Evolutionary conservation across 2,113 vertebrate genomes (phyloP).

Genomic region (Sebastes schlegelii): DNA sequence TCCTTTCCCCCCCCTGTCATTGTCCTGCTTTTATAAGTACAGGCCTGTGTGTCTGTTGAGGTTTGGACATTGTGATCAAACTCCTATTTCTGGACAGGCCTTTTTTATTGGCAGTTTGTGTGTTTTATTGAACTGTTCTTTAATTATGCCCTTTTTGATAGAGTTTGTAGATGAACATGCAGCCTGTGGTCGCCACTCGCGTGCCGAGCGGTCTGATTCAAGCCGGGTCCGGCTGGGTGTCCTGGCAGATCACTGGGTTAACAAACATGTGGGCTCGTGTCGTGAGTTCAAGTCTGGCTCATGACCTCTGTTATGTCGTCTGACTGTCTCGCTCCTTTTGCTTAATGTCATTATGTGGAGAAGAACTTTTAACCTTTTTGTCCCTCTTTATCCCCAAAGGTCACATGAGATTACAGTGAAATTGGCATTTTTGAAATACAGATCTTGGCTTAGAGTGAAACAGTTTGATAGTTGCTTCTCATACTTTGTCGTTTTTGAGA

Average conservation of each 20-base stretch:
- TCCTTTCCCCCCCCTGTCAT: slow-evolving; percentile 57
- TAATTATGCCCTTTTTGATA: slow-evolving; percentile 61
- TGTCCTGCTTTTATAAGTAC: slow-evolving; percentile 61
- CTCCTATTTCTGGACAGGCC: slow-evolving; percentile 60
- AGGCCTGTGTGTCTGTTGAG: slow-evolving; percentile 36
- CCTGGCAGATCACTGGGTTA: slow-evolving; percentile 13
- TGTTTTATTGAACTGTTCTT: slow-evolving; percentile 64
- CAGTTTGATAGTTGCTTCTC: too few relatives aligned
- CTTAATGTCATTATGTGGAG: slow-evolving; percentile 9
- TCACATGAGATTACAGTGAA: slow-evolving; percentile 13
- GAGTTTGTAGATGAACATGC: slow-evolving; percentile 35
- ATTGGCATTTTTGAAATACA: not conserved
- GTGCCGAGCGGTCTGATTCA: slow-evolving; percentile 13
- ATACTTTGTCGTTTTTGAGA: not conserved
- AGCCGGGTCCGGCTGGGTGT: not conserved
- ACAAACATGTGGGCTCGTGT: slow-evolving; percentile 8
- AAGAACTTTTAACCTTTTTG: slow-evolving; percentile 6
- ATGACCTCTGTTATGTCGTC: slow-evolving; percentile 20
- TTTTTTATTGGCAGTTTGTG: slow-evolving; percentile 54
- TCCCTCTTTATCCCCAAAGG: slow-evolving; percentile 1
- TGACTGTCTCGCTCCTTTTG: slow-evolving; percentile 15
- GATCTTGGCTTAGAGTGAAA: too few relatives aligned
- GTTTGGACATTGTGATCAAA: slow-evolving; percentile 61
- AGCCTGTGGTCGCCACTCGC: slow-evolving; percentile 29
- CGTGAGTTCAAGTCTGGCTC: slow-evolving; percentile 22